Conservation (phyloP, 1,140 invertebrate genomes). For the Cephus cinctus region DNA sequence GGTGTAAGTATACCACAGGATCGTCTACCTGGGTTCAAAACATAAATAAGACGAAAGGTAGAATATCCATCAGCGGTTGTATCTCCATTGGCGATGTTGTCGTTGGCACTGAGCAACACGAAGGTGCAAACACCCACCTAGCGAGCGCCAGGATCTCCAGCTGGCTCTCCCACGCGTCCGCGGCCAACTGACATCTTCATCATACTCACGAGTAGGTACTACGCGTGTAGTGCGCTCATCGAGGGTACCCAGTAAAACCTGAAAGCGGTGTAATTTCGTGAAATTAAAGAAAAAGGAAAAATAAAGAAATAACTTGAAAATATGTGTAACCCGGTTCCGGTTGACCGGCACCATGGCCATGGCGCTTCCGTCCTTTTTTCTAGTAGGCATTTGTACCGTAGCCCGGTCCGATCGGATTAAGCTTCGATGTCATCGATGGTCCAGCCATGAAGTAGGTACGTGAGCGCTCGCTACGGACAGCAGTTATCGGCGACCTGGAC, state of each 20-base stretch:
- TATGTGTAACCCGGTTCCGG: too few relatives aligned
- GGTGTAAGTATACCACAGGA: too few relatives aligned
- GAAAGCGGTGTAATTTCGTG: not conserved
- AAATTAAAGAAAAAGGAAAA: not conserved
- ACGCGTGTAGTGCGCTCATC: too few relatives aligned
- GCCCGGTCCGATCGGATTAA: conserved; percentile 23
- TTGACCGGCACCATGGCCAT: too few relatives aligned
- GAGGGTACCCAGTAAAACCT: not conserved
- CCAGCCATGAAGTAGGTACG: conserved; percentile 16
- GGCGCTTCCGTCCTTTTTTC: too few relatives aligned
- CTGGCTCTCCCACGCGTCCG: conserved; percentile 18
- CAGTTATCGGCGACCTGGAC: conserved; percentile 48
- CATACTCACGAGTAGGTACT: too few relatives aligned
- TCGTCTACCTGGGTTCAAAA: too few relatives aligned
- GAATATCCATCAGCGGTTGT: too few relatives aligned
- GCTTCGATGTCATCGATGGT: conserved; percentile 26
- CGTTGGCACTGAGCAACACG: conserved; percentile 1
- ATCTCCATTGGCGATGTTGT: too few relatives aligned
- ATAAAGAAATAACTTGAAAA: not conserved
- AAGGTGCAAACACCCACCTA: conserved; percentile 16
- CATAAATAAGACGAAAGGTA: too few relatives aligned
- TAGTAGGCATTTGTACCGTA: too few relatives aligned
- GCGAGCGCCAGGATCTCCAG: conserved; percentile 4
- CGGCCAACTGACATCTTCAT: conserved; percentile 16
- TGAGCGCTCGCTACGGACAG: conserved; percentile 11